A percentile compares a stretch with the other conserved stretches of the same genome.
These are phyloP conservation scores for Leucozona laternaria DNA, from an alignment of 2,888 invertebrate genomes.

Conservation along the genomic window DNA sequence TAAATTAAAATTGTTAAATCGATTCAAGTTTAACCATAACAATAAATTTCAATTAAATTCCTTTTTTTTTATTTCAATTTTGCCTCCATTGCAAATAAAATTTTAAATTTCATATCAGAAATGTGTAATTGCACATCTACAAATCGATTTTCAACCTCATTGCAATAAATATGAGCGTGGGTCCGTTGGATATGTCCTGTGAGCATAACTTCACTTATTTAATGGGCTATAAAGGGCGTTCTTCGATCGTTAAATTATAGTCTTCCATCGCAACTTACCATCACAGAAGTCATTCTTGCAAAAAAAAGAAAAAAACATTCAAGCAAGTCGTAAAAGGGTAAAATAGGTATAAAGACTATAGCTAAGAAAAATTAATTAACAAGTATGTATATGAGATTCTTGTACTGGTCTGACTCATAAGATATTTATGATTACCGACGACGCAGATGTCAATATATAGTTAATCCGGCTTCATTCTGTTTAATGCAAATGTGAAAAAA, in stretches of 20 bases:
- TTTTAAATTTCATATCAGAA: constrained; percentile 32
- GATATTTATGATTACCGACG: constrained; percentile 21
- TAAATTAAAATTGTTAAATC: constrained; percentile 13
- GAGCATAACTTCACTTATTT: constrained; percentile 32
- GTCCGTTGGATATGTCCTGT: background rate
- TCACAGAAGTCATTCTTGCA: constrained; percentile 16
- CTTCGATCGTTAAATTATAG: constrained; percentile 26
- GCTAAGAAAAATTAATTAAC: constrained; percentile 2
- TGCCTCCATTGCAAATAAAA: constrained; percentile 40
- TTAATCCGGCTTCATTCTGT: background rate
- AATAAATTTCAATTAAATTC: constrained; percentile 34
- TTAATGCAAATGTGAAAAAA: background rate
- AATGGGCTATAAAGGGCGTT: constrained; percentile 33
- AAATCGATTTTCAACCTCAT: constrained; percentile 49
- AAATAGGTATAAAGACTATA: background rate
- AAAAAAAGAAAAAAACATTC: background rate
- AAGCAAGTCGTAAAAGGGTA: background rate
- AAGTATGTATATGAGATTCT: background rate
- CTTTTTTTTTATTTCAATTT: background rate
- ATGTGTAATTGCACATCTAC: constrained; percentile 46
- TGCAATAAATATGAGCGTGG: constrained; percentile 46
- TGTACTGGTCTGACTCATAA: background rate
- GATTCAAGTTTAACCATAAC: background rate
- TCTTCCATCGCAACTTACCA: background rate
- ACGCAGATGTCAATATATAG: constrained; percentile 24